These are phyloP conservation scores for Cephus pygmeus DNA, from an alignment of 2,888 invertebrate genomes.

Conservation along the genomic window DNA sequence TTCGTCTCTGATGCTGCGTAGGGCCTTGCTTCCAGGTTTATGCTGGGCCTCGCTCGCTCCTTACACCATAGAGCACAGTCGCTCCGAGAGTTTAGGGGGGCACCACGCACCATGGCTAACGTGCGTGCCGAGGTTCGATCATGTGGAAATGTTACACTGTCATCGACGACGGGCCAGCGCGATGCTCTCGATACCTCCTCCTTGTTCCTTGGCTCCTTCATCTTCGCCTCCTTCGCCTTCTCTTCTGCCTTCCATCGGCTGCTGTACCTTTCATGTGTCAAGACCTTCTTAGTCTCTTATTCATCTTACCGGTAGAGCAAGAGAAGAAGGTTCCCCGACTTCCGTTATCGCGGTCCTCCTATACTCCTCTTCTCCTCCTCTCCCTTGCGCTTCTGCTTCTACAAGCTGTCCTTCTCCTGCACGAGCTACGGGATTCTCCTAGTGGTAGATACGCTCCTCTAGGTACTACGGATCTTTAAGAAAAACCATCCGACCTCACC, in stretches of 20 bases:
- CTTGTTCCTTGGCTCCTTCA: background rate
- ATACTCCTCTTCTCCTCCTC: too few relatives aligned
- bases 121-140: slow-evolving; percentile 26
- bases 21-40: slow-evolving; percentile 12
- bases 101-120: slow-evolving; percentile 27
- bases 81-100: slow-evolving; percentile 20
- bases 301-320: too few relatives aligned
- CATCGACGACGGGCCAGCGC: slow-evolving; percentile 18
- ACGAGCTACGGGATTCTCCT: too few relatives aligned
- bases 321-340: background rate
- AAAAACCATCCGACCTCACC: background rate
- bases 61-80: background rate
- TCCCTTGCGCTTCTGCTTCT: too few relatives aligned
- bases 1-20: slow-evolving; percentile 53
- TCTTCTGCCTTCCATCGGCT: too few relatives aligned
- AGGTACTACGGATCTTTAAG: background rate
- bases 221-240: too few relatives aligned
- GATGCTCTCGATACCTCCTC: background rate
- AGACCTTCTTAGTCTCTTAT: too few relatives aligned
- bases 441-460: too few relatives aligned
- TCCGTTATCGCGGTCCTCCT: background rate
- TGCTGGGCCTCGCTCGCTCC: slow-evolving; percentile 14
- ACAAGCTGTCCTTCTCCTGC: too few relatives aligned
- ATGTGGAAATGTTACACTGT: slow-evolving; percentile 35
- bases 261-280: too few relatives aligned